A percentile compares a stretch with the other conserved stretches of the same genome.
phyloP scores from a whole-genome alignment of 2,113 vertebrate genomes.

The Dipodomys ordii region DNA sequence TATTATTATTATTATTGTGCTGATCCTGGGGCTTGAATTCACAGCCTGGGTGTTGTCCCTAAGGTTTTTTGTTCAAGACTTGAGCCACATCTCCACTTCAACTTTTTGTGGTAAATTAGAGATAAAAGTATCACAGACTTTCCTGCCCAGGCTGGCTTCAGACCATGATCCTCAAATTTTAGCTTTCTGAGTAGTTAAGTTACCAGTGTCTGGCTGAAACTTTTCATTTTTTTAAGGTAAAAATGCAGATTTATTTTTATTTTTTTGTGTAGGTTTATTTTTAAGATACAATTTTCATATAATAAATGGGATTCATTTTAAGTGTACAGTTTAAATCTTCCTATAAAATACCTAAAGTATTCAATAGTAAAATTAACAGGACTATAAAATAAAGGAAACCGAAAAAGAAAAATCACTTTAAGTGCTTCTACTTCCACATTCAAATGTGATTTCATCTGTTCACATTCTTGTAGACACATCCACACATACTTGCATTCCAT shows the following conservation, averaged over 20 bases:
- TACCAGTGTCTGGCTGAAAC: no score
- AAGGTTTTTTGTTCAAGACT: no score
- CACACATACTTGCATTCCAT: neutral
- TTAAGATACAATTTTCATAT: neutral
- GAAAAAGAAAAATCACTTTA: neutral
- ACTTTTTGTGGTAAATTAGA: no score
- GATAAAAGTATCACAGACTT: no score
- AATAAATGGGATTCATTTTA: neutral
- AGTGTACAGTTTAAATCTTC: neutral
- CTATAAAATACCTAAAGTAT: neutral
- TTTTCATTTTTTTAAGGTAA: neutral
- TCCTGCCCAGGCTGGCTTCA: no score
- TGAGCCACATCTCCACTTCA: no score
- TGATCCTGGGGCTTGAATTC: no score
- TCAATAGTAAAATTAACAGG: neutral
- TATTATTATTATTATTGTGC: no score
- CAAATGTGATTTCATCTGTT: neutral
- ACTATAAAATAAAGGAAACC: neutral
- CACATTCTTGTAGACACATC: no score
- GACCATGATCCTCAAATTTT: no score
- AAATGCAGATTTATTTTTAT: neutral
- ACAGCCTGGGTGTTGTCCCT: no score
- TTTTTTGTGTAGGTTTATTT: neutral
- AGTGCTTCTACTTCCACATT: neutral
- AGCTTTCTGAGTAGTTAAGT: no score